Evolutionary conservation across 1,140 invertebrate species (phyloP).

Genomic region (Calycopis cecrops): DNA sequence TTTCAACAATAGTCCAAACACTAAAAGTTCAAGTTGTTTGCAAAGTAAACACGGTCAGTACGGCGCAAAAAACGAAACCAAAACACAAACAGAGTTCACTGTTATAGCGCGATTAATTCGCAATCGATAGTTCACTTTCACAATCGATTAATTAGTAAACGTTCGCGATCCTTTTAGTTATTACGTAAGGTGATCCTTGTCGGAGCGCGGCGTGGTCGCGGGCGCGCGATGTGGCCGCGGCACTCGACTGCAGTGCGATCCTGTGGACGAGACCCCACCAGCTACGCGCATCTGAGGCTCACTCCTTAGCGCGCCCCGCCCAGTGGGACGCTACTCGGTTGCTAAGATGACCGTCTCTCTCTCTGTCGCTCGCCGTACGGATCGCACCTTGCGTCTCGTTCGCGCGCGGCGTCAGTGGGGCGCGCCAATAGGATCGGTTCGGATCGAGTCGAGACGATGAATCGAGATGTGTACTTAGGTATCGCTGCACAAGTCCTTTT

Average conservation of each 20-base stretch:
- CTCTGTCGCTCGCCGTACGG: conserved; percentile 40
- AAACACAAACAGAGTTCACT: conserved; percentile 33
- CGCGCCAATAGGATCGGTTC: conserved; percentile 71
- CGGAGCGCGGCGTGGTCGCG: conserved; percentile 40
- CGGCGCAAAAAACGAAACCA: conserved; percentile 33
- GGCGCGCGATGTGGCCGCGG: conserved; percentile 57
- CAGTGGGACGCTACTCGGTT: conserved; percentile 69
- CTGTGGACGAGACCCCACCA: conserved; percentile 64
- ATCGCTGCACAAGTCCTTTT: conserved; percentile 73
- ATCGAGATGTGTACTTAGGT: conserved; percentile 74
- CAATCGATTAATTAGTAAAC: conserved; percentile 62
- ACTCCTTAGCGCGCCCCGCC: conserved; percentile 69
- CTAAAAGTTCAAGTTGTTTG: conserved; percentile 9
- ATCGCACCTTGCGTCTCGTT: conserved; percentile 42
- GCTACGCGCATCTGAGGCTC: conserved; percentile 68
- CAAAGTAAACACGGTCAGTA: conserved; percentile 18
- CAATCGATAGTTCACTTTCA: conserved; percentile 49
- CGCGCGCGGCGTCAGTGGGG: conserved; percentile 64
- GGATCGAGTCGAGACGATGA: conserved; percentile 72
- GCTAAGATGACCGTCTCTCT: conserved; percentile 68
- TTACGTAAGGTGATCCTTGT: conserved; percentile 60
- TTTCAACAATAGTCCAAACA: conserved; percentile 16
- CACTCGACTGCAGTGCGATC: conserved; percentile 70
- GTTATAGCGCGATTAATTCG: conserved; percentile 8
- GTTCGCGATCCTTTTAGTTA: conserved; percentile 55